Evolutionary conservation across 2,113 vertebrate genomes (phyloP).

Genomic region (Heterochromis multidens): DNA sequence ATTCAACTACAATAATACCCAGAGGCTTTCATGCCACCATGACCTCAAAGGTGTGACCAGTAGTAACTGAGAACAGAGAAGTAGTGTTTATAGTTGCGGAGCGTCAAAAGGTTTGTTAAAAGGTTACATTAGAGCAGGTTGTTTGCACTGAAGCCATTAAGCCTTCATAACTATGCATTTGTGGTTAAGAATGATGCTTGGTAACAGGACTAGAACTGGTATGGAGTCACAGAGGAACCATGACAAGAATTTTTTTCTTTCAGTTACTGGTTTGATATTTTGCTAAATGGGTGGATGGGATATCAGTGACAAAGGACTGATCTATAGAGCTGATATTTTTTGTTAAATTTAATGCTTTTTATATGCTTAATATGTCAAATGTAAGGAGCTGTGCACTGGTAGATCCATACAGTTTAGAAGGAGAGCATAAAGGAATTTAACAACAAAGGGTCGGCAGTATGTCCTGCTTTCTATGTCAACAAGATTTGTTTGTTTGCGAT

Average conservation of each 20-base stretch:
- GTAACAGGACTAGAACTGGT: not conserved
- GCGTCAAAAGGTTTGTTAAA: slow-evolving; percentile 2
- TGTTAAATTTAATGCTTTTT: not conserved
- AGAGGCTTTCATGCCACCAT: not conserved
- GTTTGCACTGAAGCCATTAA: slow-evolving; percentile 11
- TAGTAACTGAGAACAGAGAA: slow-evolving; percentile 33
- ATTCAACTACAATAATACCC: slow-evolving; percentile 22
- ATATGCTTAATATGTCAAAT: not conserved
- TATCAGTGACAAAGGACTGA: not conserved
- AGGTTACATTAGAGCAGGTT: slow-evolving; percentile 3
- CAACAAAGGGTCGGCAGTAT: not conserved
- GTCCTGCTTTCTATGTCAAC: not conserved
- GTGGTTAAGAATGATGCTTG: slow-evolving; percentile 4
- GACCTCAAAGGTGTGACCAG: slow-evolving; percentile 30
- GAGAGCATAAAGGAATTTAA: not conserved
- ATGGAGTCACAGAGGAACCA: not conserved
- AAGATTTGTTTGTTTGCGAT: not conserved
- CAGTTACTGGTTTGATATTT: not conserved
- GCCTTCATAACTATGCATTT: slow-evolving; percentile 9
- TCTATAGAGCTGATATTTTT: too few species aligned
- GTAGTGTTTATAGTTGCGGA: slow-evolving; percentile 3
- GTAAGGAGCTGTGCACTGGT: not conserved
- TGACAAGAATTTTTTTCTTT: not conserved
- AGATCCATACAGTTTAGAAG: not conserved
- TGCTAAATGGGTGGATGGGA: not conserved